These are phyloP conservation scores for Periphyllus acericola DNA, from an alignment of 2,888 invertebrate species.

Conservation along the genomic window DNA sequence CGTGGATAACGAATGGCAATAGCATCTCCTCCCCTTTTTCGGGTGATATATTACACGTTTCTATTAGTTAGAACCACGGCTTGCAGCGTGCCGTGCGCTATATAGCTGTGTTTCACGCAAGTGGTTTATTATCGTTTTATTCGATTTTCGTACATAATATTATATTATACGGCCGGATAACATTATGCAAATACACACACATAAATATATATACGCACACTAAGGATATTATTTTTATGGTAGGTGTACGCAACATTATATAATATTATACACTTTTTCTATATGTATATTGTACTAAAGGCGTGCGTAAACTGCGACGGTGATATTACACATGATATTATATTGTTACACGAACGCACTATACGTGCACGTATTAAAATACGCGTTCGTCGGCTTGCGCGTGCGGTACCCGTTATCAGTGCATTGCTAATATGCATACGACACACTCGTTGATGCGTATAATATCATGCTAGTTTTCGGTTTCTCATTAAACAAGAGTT, in stretches of 20 bases:
- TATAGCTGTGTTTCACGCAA: neutral
- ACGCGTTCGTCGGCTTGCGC: neutral
- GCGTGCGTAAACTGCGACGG: too few species aligned
- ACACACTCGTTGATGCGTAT: too few species aligned
- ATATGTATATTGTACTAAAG: neutral
- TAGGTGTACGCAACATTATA: neutral
- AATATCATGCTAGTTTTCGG: neutral
- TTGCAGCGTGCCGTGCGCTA: neutral
- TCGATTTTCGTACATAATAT: neutral
- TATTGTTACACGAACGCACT: too few species aligned
- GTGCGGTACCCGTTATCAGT: neutral
- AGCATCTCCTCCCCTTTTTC: constrained; percentile 34
- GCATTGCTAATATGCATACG: too few species aligned
- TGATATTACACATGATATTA: too few species aligned
- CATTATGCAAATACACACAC: too few species aligned
- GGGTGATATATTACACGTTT: constrained; percentile 32
- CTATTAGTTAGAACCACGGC: neutral
- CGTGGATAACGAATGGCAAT: constrained; percentile 28
- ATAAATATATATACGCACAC: neutral
- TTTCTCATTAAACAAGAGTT: neutral
- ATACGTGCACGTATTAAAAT: too few species aligned
- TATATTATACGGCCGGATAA: too few species aligned
- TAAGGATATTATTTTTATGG: neutral
- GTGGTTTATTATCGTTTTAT: constrained; percentile 5
- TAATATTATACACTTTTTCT: neutral